Evolutionary conservation across 2,113 vertebrate genomes (phyloP).

Genomic region (Daphoenositta chrysoptera): DNA sequence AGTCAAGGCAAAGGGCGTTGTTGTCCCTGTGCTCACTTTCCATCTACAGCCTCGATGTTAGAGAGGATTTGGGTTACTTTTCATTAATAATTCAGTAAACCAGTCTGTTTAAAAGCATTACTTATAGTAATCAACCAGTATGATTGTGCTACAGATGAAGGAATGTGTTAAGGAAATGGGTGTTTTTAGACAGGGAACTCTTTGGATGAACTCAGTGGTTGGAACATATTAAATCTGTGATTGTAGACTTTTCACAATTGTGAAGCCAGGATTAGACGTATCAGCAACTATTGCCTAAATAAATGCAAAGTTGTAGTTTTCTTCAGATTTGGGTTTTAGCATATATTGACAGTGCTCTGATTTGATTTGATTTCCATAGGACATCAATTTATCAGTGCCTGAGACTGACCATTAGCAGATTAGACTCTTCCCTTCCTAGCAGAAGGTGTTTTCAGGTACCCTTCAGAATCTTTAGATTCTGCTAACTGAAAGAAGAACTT

Average conservation of each 20-base stretch:
- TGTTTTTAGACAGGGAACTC: neutral
- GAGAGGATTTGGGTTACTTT: neutral
- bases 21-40: neutral
- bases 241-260: neutral
- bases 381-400: neutral
- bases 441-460: neutral
- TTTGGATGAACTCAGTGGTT: neutral
- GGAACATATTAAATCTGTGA: neutral
- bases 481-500: neutral
- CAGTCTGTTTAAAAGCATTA: neutral
- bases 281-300: neutral
- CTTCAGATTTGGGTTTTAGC: neutral
- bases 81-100: neutral
- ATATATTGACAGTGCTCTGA: neutral
- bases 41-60: neutral
- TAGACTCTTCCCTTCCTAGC: neutral
- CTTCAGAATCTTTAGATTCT: neutral
- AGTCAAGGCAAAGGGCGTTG: fast-evolving
- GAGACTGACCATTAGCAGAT: neutral
- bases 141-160: neutral
- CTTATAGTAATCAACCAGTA: neutral
- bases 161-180: neutral
- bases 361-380: neutral
- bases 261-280: neutral
- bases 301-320: neutral